Percentiles rank a stretch among this genome's conserved stretches.
These are phyloP conservation scores for Acleris sparsana DNA, from an alignment of 2,888 invertebrate species.

Conservation along the genomic window DNA sequence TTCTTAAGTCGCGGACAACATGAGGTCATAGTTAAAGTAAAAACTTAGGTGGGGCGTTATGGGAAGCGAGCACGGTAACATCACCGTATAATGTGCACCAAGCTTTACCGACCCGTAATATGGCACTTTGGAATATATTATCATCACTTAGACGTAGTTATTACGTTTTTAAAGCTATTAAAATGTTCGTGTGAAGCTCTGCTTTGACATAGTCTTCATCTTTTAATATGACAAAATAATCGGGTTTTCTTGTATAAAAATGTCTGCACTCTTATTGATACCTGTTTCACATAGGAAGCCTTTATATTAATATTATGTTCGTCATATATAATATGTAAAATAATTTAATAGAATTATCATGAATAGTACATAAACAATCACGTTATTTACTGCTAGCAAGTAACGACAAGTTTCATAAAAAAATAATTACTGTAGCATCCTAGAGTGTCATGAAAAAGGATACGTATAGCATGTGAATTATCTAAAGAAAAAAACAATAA, in stretches of 20 bases:
- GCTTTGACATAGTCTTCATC: too few species aligned
- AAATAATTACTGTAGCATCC: conserved; percentile 46
- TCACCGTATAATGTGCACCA: conserved; percentile 66
- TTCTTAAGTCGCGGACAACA: conserved; percentile 81
- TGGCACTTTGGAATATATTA: conserved; percentile 66
- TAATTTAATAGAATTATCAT: not conserved
- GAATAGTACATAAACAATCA: conserved; percentile 34
- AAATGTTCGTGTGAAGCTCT: too few species aligned
- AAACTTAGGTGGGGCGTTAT: conserved; percentile 82
- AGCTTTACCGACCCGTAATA: conserved; percentile 72
- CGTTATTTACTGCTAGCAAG: conserved; percentile 43
- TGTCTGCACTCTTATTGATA: not conserved
- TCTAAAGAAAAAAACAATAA: conserved; percentile 65
- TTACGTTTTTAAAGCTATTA: conserved; percentile 44
- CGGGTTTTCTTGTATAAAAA: not conserved
- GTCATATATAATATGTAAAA: conserved; percentile 2
- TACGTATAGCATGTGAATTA: conserved; percentile 69
- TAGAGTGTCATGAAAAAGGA: conserved; percentile 61
- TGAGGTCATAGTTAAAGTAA: conserved; percentile 84
- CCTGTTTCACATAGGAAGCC: not conserved
- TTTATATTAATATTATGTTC: not conserved
- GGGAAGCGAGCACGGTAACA: conserved; percentile 83
- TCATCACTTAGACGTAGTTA: conserved; percentile 56
- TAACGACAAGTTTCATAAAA: conserved; percentile 42
- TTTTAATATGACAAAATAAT: too few species aligned